These are phyloP conservation scores for Oxyteleia sp. DNA, from an alignment of 2,888 invertebrate species.

Conservation along the genomic window DNA sequence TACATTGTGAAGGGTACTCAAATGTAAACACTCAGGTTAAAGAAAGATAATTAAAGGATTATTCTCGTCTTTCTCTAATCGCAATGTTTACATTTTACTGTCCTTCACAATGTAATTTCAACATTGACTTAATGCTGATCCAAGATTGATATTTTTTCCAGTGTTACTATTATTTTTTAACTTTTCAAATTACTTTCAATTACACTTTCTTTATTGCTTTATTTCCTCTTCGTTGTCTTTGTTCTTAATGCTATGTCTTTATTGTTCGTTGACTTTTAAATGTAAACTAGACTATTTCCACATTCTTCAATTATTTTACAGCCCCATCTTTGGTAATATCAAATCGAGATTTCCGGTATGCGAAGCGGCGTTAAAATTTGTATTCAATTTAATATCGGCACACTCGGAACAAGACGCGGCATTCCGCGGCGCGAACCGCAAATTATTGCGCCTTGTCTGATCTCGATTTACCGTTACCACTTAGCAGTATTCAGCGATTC, in stretches of 20 bases:
- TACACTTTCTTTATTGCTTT: too few species aligned
- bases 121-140: too few species aligned
- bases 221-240: not conserved
- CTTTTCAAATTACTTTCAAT: too few species aligned
- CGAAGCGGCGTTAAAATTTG: slow-evolving; percentile 65
- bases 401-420: slow-evolving; percentile 67
- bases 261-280: not conserved
- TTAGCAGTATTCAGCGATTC: slow-evolving; percentile 69
- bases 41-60: too few species aligned
- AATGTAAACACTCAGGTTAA: too few species aligned
- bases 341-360: slow-evolving; percentile 57
- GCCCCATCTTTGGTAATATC: slow-evolving; percentile 20
- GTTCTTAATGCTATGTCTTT: not conserved
- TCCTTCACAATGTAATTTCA: too few species aligned
- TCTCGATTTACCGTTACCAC: slow-evolving; percentile 80
- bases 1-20: too few species aligned
- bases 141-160: too few species aligned
- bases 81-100: too few species aligned
- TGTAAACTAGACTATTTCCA: too few species aligned
- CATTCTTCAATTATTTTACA: not conserved
- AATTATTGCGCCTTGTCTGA: slow-evolving; percentile 77
- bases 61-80: too few species aligned
- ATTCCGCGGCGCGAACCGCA: slow-evolving; percentile 72
- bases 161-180: too few species aligned
- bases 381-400: slow-evolving; percentile 72